Evolutionary conservation across 2,888 invertebrate species (phyloP).

Genomic region (Morpho achilles): DNA sequence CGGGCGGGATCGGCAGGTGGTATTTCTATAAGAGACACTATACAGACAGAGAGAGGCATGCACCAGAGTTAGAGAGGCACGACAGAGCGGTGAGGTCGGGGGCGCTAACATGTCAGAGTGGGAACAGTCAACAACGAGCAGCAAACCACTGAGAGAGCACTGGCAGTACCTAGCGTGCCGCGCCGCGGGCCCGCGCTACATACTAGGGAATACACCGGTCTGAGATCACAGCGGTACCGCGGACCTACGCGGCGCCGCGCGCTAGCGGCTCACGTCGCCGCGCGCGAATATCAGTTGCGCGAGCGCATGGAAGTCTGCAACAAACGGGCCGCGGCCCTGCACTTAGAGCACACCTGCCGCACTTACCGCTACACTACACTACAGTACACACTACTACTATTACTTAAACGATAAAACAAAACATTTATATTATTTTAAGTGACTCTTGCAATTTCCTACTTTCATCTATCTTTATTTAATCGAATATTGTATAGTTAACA

Average conservation of each 20-base stretch:
- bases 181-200: constrained; percentile 45
- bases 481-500: too few species aligned
- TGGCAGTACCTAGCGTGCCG: constrained; percentile 62
- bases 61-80: constrained; percentile 49
- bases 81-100: constrained; percentile 50
- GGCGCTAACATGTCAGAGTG: constrained; percentile 54
- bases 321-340: constrained; percentile 51
- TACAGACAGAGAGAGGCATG: constrained; percentile 65
- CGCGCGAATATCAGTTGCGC: constrained; percentile 84
- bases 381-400: too few species aligned
- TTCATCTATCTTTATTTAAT: too few species aligned
- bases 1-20: constrained; percentile 55
- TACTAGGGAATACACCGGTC: constrained; percentile 53
- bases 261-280: constrained; percentile 80
- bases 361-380: too few species aligned
- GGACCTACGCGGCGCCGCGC: constrained; percentile 55
- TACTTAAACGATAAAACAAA: too few species aligned
- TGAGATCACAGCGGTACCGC: constrained; percentile 66
- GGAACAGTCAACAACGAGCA: constrained; percentile 73
- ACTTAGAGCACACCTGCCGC: background rate
- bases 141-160: constrained; percentile 73
- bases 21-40: constrained; percentile 61
- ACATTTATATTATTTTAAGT: too few species aligned
- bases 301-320: constrained; percentile 89
- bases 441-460: too few species aligned